Base-by-base conservation (phyloP, 2,113 vertebrate species). In the Epinephelus lanceolatus region DNA sequence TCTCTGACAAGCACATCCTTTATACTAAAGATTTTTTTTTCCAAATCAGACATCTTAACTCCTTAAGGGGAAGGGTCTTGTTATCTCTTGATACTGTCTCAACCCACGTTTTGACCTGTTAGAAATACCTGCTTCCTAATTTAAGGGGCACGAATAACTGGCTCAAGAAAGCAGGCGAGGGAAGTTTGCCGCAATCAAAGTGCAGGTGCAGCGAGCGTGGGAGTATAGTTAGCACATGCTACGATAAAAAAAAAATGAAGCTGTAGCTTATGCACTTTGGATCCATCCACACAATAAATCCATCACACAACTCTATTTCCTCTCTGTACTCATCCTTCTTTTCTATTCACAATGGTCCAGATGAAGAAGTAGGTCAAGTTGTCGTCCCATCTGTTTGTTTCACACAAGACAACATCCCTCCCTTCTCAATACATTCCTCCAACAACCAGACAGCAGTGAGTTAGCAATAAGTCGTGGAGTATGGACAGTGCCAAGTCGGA, bases 341-440 rank as follows among this genome's bases (percentile, higher is more conserved):
- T 87, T 77, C 56, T 69, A 52, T 83, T 83, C 80, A 61, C 63
- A 81, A 45, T 86, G 67, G 82, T 86, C 85, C 92, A 88, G 86
- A 85, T 83, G 80, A 94, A 88, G 86, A 94, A 91, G 76, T 93
- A 91, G 93, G 92, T 90, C 92, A 92, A 83, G 87, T 87, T 86
- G 71, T 87, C 49, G 4, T 84, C 73, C 88, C 94, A 93, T 94
- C 94, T 94, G 89, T 93, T 92, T 84, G 82, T 84, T 89, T 92
- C 73, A 42, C 76, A 88, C 62, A 71, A 89, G 59, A 89, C 79
- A 84, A 73, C 59, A 90, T 68, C 76, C 57, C 45, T 78, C 27
- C 67, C 77, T 67, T 17, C 65, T 85, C 61, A 59, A 82, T 78
- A 87, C 63, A 70, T 53, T 79, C 30, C 19, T 27, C 68, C 37